phyloP scores from a whole-genome alignment of 2,888 invertebrate genomes.

The Agapetus fuscipes region DNA sequence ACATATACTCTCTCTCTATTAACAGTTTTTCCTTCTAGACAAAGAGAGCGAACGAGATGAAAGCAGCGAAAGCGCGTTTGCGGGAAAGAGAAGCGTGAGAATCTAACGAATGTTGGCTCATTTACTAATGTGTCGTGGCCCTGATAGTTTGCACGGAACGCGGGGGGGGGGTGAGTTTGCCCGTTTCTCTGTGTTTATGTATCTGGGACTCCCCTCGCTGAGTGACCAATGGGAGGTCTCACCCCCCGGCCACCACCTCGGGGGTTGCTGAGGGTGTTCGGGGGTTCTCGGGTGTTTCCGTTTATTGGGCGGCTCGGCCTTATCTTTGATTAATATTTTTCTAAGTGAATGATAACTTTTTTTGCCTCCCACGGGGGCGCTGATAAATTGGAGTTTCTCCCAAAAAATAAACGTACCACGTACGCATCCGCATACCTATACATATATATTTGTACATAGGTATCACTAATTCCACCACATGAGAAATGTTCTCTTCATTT shows the following conservation, averaged over 20 bases:
- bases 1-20: constrained; percentile 11
- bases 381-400: too few relatives aligned
- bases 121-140: constrained; percentile 51
- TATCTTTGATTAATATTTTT: constrained; percentile 15
- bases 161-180: constrained; percentile 6
- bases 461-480: too few relatives aligned
- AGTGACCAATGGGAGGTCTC: constrained; percentile 11
- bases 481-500: too few relatives aligned
- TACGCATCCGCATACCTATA: too few relatives aligned
- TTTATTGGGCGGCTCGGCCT: constrained; percentile 8
- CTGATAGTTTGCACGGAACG: constrained; percentile 20
- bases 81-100: constrained; percentile 8
- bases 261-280: constrained; percentile 7
- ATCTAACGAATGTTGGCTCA: constrained; percentile 47
- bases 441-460: too few relatives aligned
- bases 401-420: too few relatives aligned
- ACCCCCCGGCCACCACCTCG: constrained; percentile 2
- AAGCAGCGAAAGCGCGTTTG: neutral
- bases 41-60: constrained; percentile 17
- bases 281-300: too few relatives aligned
- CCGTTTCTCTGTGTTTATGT: constrained; percentile 2
- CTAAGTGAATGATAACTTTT: too few relatives aligned
- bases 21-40: constrained; percentile 20
- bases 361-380: too few relatives aligned
- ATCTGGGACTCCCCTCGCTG: constrained; percentile 3